Base-by-base conservation (phyloP, 2,888 invertebrate species). In the Platynereis dumerilii region DNA sequence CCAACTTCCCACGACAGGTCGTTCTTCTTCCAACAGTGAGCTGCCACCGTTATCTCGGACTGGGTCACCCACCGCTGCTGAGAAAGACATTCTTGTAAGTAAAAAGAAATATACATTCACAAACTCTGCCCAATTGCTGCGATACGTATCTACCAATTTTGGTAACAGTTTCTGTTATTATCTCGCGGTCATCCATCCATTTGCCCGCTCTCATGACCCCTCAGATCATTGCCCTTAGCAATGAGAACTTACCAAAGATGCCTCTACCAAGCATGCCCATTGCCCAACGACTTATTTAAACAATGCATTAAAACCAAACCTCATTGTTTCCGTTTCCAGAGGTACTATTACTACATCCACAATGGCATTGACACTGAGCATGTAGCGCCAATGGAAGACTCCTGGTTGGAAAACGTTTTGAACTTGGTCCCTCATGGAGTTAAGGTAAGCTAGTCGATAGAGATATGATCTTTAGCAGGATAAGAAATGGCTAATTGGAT, bases 341-440 rank as follows among this genome's bases (percentile, higher is more conserved):
- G 93, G 69, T 96, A 96, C 84, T 93, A 94, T 82, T 94, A 93
- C 83, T 96, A 94, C 78, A 89, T 96, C 57, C 90, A 91, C 76
- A 91, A 94, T 82, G 96, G 95, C 0, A 91, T 96, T 54, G 94
- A 94, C 79, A 94, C 94, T 2, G 90, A 91, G 69, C 91, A 94
- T 80, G 92, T 96, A 0, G 91, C 94, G 0, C 91, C 94, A 1
- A 87, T 96, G 80, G 92, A 92, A 77, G 87, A 88, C 64, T 87
- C 87, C 75, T 89, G 92, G 78, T 86, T 95, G 66, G 86, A 84
- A 52, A 82, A 86, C 74, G 85, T 86, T 24, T 79, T 84, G 58
- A 72, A 67, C 15, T 75, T 85, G 22, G 80, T 86, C 15, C 83
- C 85, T 17, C 67, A 71, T 48, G 74, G 78, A 29, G 72, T 83